Evolutionary conservation across 1,140 invertebrate species (phyloP), one percentile per base, ranked within the genome.

Genomic region (Muscidifurax raptorellus): DNA sequence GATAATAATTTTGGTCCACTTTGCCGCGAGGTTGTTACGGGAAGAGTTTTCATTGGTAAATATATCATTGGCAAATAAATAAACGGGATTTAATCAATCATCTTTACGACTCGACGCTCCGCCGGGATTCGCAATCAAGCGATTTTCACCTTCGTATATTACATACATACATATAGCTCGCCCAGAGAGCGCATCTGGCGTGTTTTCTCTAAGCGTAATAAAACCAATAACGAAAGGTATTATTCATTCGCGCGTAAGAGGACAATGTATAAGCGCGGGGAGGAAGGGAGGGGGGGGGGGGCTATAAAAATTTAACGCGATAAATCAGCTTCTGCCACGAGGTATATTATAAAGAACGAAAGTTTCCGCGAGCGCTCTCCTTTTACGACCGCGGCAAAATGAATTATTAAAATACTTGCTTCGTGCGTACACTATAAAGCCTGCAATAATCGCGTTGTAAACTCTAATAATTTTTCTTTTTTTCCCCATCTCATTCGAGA

Each of bases 51-150:
- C 10, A 30, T 25, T 67, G 28, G 1, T 80, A 80, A 44, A 44
- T 67, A 80, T 80, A 80, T 69, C 47, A 69, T 66, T 28, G 12
- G 28, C 44, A 80, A 69, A 67, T 80, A 44, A 69, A 40, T 12
- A 36, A 3, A 80, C 5, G 77, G 52, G 69, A 80, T 80, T 80
- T 80, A 80, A 80, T n/a, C 30, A 69, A 80, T 80, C 64, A 32
- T 44, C 22, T 69, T 80, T 80, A 80, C 40, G 64, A 28, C 64
- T 0, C 22, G n/a, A n/a, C n/a, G n/a, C n/a, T n/a, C 7, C 27
- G 18, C 40, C 44, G 32, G 28, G 12, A 69, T 40, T n/a, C n/a
- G 22, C 13, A 80, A 30, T 80, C 32, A 47, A 44, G 32, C 47
- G 52, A 30, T 71, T 80, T 71, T 80, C 79, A 80, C 36, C 66